Evolutionary conservation across 2,888 invertebrate species (phyloP).

Genomic region (Drosophila robusta): DNA sequence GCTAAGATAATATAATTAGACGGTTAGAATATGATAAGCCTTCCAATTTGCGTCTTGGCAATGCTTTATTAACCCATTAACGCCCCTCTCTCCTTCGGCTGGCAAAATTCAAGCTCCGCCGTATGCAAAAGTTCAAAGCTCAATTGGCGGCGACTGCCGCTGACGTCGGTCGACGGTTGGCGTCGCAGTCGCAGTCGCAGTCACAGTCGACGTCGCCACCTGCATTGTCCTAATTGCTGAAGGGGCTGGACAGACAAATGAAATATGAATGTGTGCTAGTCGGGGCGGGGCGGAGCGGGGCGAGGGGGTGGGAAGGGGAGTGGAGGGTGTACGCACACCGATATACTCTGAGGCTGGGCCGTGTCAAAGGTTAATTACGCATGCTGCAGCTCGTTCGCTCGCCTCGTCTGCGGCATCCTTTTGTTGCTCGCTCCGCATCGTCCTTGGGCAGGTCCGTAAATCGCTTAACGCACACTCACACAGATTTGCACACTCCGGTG

Average conservation of each 20-base stretch:
- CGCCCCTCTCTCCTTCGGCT: background rate
- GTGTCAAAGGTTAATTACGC: constrained; percentile 80
- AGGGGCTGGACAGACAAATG: constrained; percentile 63
- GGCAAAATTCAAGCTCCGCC: constrained; percentile 3
- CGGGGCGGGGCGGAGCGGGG: too few species aligned
- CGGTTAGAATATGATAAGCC: background rate
- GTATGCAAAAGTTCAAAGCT: constrained; percentile 60
- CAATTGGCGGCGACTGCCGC: constrained; percentile 55
- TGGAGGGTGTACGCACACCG: background rate
- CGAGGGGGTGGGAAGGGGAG: too few species aligned
- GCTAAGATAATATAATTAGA: background rate
- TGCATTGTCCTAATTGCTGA: constrained; percentile 71
- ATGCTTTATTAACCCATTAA: background rate
- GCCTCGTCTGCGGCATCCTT: constrained; percentile 32
- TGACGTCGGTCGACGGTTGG: constrained; percentile 19
- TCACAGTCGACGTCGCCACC: constrained; percentile 47
- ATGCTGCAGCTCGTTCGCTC: constrained; percentile 63
- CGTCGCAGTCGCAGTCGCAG: constrained; percentile 2
- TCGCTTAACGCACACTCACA: constrained; percentile 51
- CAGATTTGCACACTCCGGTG: background rate
- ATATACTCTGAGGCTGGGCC: constrained; percentile 23
- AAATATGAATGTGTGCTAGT: constrained; percentile 68
- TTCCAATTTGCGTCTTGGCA: background rate
- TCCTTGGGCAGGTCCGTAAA: constrained; percentile 53
- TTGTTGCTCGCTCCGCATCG: constrained; percentile 26